Evolutionary conservation across 2,113 vertebrate species (phyloP), one percentile per base, ranked within the genome.

Genomic region (Petrocephalus zakoni): DNA sequence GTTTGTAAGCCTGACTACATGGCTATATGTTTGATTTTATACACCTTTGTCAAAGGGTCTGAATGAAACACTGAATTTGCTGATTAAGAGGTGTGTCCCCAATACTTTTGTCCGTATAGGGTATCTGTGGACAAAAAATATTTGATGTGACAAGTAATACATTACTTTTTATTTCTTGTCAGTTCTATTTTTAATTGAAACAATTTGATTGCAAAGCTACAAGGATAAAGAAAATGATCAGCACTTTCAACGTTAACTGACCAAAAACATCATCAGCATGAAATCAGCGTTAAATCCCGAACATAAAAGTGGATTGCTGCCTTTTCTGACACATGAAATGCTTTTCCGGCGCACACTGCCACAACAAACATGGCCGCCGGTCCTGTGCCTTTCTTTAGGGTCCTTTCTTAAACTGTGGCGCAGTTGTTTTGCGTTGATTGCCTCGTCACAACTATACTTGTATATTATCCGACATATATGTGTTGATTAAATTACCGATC

Each of bases 291-390:
- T 75, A 75, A 75, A 75, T 37, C 68, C 37, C 34, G 29, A 75
- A 34, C 15, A 75, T 75, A 37, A 75, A 37, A 75, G 11, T 34
- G 37, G 25, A 75, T 17, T 15, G 5, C 11, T 34, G 68, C n/a
- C 64, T 13, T 34, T 25, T 72, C 42, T 22, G 7, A 82, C 56
- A 7, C n/a, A 25, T 11, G n/a, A 8, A 61, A 25, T 9, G 7
- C 58, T 61, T 61, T 61, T 61, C 58, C 61, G n/a, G n/a, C n/a
- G 25, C 61, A 64, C 61, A 29, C 5, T 46, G 86, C 86, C 64
- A 88, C 87, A 72, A 88, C 61, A 64, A 88, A 88, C 58, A 88
- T 88, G 87, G 87, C 64, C 29, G 17, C 64, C 22, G 21, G 9
- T 0, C 9, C 21, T 64, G 21, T 5, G 9, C 4, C 37, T 46